A percentile compares a stretch with the other conserved stretches of the same genome.
Evolutionary conservation across 2,113 vertebrate species (phyloP).

Genomic region (Dicaeum eximium): DNA sequence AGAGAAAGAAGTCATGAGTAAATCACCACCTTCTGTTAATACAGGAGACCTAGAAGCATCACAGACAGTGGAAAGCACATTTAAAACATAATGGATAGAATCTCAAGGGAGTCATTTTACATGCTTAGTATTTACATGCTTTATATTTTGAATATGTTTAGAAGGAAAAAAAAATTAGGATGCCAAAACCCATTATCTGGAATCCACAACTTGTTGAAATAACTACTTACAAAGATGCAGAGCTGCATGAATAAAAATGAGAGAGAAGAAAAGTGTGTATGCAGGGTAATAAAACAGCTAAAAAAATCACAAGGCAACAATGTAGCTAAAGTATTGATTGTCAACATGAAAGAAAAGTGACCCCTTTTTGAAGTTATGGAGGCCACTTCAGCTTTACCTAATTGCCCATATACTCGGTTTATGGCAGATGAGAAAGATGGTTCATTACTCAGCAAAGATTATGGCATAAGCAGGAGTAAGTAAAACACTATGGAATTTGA

Average conservation of each 20-base stretch:
- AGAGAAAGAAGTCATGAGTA: background rate
- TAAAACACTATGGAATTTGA: background rate
- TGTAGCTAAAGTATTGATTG: background rate
- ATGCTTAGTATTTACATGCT: background rate
- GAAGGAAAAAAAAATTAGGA: background rate
- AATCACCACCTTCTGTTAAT: background rate
- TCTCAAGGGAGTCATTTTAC: background rate
- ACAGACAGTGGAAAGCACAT: background rate
- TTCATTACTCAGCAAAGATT: background rate
- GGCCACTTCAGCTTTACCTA: background rate
- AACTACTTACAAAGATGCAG: background rate
- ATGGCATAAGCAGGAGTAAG: background rate
- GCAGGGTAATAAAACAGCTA: background rate
- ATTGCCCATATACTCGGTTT: background rate
- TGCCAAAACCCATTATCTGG: background rate
- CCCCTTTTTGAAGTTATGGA: background rate
- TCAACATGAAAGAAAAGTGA: background rate
- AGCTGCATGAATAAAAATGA: background rate
- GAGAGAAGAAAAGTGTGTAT: background rate
- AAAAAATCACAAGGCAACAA: background rate
- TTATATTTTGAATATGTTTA: background rate
- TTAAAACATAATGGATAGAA: background rate
- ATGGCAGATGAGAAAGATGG: background rate
- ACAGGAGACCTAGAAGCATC: background rate
- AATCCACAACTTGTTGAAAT: background rate